phyloP scores from a whole-genome alignment of 1,140 invertebrate genomes.

The Ceratoteleas bidentatus region DNA sequence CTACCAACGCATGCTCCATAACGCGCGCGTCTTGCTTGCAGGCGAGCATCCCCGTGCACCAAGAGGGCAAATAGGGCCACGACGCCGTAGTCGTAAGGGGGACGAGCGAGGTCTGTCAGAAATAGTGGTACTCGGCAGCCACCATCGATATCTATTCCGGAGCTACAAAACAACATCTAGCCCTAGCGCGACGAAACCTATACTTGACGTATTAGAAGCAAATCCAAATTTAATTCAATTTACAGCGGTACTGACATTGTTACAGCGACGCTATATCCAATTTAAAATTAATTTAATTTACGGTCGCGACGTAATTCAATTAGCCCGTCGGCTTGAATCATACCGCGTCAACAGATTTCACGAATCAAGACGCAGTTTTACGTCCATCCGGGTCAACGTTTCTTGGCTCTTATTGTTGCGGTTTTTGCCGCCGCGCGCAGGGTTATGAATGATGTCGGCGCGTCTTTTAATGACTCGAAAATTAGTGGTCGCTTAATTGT shows the following conservation, averaged over 20 bases:
- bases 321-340: too few species aligned
- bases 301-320: too few species aligned
- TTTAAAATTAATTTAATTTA: not conserved
- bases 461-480: not conserved
- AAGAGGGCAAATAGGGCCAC: constrained; percentile 61
- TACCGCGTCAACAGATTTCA: not conserved
- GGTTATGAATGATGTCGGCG: too few species aligned
- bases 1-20: constrained; percentile 70
- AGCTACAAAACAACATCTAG: constrained; percentile 79
- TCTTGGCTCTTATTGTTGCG: too few species aligned
- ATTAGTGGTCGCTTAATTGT: not conserved
- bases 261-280: not conserved
- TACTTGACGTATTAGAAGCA: constrained; percentile 44
- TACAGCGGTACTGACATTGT: not conserved
- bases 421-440: too few species aligned
- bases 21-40: constrained; percentile 59
- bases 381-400: too few species aligned
- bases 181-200: constrained; percentile 50
- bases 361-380: too few species aligned
- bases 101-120: constrained; percentile 75
- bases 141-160: constrained; percentile 81
- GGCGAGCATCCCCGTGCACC: constrained; percentile 61
- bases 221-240: constrained; percentile 48
- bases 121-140: constrained; percentile 80
- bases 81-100: constrained; percentile 48